Evolutionary conservation across 1,140 invertebrate species (phyloP).

Genomic region (Trigoniulus corallinus): DNA sequence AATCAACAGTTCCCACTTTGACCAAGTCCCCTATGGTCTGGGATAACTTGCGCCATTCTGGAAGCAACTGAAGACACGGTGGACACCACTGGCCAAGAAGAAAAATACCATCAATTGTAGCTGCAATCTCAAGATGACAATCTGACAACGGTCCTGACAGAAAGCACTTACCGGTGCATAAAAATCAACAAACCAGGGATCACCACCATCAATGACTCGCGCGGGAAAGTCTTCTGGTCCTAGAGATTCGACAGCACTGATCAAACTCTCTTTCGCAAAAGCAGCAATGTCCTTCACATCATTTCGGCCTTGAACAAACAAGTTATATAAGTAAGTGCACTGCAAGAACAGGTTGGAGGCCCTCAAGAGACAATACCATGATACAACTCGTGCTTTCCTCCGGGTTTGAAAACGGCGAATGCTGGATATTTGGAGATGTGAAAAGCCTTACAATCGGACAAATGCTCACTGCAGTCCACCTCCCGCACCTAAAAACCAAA

Average conservation of each 20-base stretch:
- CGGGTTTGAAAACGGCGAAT: constrained; percentile 49
- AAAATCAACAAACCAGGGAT: constrained; percentile 57
- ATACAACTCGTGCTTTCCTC: constrained; percentile 50
- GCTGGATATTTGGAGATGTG: constrained; percentile 41
- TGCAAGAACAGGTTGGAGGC: background rate
- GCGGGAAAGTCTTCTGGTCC: constrained; percentile 39
- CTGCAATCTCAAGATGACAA: background rate
- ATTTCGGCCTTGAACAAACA: constrained; percentile 28
- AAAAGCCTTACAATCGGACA: constrained; percentile 34
- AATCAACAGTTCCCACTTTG: constrained; percentile 46
- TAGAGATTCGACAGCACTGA: constrained; percentile 41
- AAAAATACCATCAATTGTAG: background rate
- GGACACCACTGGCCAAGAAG: constrained; percentile 44
- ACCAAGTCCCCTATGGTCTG: constrained; percentile 26
- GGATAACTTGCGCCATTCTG: constrained; percentile 51
- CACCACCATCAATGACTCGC: constrained; percentile 24
- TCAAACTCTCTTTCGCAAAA: constrained; percentile 47
- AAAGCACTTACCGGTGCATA: constrained; percentile 42
- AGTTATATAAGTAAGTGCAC: constrained; percentile 3
- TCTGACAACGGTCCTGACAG: background rate
- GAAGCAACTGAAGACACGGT: constrained; percentile 54
- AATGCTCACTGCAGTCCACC: constrained; percentile 40
- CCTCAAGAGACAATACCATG: constrained; percentile 39
- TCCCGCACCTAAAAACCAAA: constrained; percentile 26
- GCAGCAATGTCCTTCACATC: constrained; percentile 44